A percentile compares a stretch with the other conserved stretches of the same genome.
Conservation (phyloP, 2,888 invertebrate species). For the Aquatica leii region DNA sequence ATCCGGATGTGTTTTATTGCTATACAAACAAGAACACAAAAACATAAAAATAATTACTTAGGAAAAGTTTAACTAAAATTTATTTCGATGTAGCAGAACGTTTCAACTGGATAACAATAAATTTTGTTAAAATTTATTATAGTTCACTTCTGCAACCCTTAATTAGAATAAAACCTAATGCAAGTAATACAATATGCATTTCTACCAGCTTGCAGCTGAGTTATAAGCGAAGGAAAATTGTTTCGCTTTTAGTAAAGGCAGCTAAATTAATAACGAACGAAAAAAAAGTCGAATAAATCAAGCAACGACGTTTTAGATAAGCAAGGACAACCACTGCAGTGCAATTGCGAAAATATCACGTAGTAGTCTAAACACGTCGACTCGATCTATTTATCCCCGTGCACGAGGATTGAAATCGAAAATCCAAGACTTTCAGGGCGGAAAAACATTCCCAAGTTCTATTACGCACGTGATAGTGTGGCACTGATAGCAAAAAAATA, state of each 20-base stretch:
- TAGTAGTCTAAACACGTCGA: conserved; percentile 48
- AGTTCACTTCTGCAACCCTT: neutral
- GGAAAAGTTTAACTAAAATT: conserved; percentile 24
- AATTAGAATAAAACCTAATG: conserved; percentile 5
- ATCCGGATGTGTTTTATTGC: conserved; percentile 7
- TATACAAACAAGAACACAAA: neutral
- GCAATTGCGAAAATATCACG: conserved; percentile 38
- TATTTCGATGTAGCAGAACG: conserved; percentile 26
- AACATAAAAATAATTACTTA: conserved; percentile 30
- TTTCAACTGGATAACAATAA: conserved; percentile 19
- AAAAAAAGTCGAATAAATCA: conserved; percentile 3
- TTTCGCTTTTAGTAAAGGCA: neutral
- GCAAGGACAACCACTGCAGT: conserved; percentile 28
- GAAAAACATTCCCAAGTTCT: conserved; percentile 45
- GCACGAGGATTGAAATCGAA: conserved; percentile 55
- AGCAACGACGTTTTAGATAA: conserved; percentile 11
- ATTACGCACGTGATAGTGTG: conserved; percentile 43
- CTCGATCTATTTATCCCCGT: conserved; percentile 53
- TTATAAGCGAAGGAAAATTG: too few relatives aligned
- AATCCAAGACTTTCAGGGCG: conserved; percentile 46
- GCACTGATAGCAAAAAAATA: conserved; percentile 49
- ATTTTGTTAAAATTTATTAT: conserved; percentile 12
- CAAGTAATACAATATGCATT: neutral
- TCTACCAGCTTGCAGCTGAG: too few relatives aligned
- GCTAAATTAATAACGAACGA: neutral